These are phyloP conservation scores for Oncorhynchus tshawytscha DNA, from an alignment of 2,113 vertebrate genomes.

Conservation along the genomic window DNA sequence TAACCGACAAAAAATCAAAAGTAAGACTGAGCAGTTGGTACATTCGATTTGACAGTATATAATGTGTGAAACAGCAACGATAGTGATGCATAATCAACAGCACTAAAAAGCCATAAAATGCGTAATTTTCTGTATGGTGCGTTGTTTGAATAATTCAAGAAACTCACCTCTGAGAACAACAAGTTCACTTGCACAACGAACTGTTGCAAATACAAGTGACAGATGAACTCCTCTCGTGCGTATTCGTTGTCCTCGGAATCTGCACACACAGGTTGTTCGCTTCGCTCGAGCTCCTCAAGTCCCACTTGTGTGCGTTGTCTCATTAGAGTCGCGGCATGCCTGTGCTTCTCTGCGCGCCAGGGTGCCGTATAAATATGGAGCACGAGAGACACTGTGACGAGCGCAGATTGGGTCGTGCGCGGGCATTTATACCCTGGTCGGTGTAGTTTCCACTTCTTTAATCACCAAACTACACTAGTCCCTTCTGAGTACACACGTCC, in stretches of 20 bases:
- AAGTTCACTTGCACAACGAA: conserved; percentile 38
- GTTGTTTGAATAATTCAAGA: neutral
- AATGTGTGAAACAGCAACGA: neutral
- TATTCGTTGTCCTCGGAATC: conserved; percentile 33
- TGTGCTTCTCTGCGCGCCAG: conserved; percentile 54
- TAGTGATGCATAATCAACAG: neutral
- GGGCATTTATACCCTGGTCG: conserved; percentile 70
- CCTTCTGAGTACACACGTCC: neutral
- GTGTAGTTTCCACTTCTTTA: neutral
- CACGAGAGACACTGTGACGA: conserved; percentile 64
- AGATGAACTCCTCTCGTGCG: conserved; percentile 41
- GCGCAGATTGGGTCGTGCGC: conserved; percentile 70
- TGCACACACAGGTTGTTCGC: conserved; percentile 11
- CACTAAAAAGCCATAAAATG: neutral
- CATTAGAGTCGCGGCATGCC: conserved; percentile 66
- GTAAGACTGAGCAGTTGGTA: neutral
- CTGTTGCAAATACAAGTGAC: conserved; percentile 50
- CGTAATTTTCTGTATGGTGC: neutral
- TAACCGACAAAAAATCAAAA: neutral
- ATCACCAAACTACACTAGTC: neutral
- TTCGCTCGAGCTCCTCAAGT: conserved; percentile 45
- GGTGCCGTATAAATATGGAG: conserved; percentile 73
- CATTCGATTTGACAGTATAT: neutral
- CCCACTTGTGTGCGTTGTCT: conserved; percentile 53
- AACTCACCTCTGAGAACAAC: conserved; percentile 61